Conservation (phyloP, 1,140 invertebrate genomes). For the Holcopasites calliopsidis region DNA sequence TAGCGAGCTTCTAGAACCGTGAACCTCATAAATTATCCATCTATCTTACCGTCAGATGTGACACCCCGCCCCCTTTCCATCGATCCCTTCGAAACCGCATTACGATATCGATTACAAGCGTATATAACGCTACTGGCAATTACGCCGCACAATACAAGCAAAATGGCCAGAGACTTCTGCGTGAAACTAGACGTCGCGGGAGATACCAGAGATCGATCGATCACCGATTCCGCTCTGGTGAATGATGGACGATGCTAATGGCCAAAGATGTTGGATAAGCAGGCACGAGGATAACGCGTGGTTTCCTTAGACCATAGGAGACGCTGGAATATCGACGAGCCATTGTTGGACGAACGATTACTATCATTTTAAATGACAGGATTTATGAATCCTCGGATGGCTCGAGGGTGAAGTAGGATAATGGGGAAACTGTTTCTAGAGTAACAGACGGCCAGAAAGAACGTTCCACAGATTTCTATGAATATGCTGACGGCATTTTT, state of each 20-base stretch:
- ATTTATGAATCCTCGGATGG: too few species aligned
- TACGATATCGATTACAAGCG: conserved; percentile 35
- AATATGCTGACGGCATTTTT: too few species aligned
- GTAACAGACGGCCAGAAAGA: too few species aligned
- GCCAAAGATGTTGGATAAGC: conserved; percentile 8
- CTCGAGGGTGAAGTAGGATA: too few species aligned
- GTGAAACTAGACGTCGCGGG: conserved; percentile 18
- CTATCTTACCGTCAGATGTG: background rate
- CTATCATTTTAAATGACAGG: background rate
- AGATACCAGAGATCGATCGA: conserved; percentile 7
- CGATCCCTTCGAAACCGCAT: conserved; percentile 7
- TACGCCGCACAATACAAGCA: conserved; percentile 22
- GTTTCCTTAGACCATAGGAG: background rate
- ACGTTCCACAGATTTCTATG: too few species aligned
- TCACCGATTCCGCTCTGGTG: background rate
- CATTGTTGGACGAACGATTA: background rate
- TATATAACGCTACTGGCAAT: conserved; percentile 32
- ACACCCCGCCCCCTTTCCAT: background rate
- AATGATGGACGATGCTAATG: conserved; percentile 30
- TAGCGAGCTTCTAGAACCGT: background rate
- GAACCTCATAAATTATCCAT: conserved; percentile 19
- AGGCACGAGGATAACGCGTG: background rate
- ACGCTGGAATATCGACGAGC: background rate
- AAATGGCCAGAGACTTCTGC: conserved; percentile 20
- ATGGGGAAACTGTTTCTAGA: background rate